Evolutionary conservation across 1,140 invertebrate species (phyloP).

Genomic region (Drosophila athabasca): DNA sequence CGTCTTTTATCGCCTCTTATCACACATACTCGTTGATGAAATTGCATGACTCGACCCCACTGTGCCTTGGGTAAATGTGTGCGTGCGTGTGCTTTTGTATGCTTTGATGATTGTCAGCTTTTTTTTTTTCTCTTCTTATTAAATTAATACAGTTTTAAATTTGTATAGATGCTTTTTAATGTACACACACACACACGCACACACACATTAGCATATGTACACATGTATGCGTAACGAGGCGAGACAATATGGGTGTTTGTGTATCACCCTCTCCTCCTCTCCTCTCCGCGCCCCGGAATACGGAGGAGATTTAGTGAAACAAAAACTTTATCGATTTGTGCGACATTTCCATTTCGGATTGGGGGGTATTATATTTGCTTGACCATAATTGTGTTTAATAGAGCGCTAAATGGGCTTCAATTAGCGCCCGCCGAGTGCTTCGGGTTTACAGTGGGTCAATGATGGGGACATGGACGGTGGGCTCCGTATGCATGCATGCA

Average conservation of each 20-base stretch:
- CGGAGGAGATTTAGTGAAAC: constrained; percentile 13
- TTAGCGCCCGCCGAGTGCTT: constrained; percentile 62
- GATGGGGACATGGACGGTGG: background rate
- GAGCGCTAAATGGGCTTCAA: constrained; percentile 77
- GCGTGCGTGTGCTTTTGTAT: constrained; percentile 28
- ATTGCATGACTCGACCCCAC: background rate
- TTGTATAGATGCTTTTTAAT: constrained; percentile 71
- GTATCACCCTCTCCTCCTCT: constrained; percentile 10
- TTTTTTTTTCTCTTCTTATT: constrained; percentile 54
- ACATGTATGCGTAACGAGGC: background rate
- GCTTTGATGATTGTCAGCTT: constrained; percentile 64
- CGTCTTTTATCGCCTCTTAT: no score
- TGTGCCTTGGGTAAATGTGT: constrained; percentile 18
- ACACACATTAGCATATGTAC: background rate
- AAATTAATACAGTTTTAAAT: constrained; percentile 67
- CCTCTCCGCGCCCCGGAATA: background rate
- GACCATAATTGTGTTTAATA: constrained; percentile 77
- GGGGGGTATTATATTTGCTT: constrained; percentile 14
- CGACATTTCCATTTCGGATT: constrained; percentile 22
- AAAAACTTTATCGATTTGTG: constrained; percentile 54
- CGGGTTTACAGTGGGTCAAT: constrained; percentile 21
- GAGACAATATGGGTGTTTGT: constrained; percentile 27
- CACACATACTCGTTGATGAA: no score
- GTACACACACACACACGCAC: background rate
- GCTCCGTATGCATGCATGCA: constrained; percentile 43